A percentile compares a stretch with the other conserved stretches of the same genome.
phyloP scores from a whole-genome alignment of 1,140 invertebrate species.

The Leucophenga varia region DNA sequence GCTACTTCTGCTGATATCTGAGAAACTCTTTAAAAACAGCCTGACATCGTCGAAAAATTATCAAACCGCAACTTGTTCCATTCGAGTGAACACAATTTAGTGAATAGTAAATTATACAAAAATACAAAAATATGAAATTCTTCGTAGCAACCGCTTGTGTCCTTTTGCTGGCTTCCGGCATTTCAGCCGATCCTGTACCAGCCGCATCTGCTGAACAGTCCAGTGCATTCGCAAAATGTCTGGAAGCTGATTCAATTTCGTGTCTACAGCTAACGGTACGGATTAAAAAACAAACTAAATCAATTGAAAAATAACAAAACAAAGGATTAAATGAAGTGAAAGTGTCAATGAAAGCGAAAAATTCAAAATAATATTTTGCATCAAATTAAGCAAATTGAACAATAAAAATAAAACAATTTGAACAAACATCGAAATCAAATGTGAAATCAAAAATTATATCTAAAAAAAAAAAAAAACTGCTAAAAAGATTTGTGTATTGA shows the following conservation, averaged over 20 bases:
- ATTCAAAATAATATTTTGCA: constrained; percentile 10
- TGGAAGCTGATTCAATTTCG: constrained; percentile 67
- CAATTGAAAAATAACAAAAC: neutral
- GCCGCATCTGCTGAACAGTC: constrained; percentile 29
- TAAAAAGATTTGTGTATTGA: constrained; percentile 10
- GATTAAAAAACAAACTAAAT: constrained; percentile 34
- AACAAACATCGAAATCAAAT: constrained; percentile 41
- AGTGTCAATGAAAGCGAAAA: neutral
- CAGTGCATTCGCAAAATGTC: constrained; percentile 58
- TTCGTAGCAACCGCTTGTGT: constrained; percentile 47
- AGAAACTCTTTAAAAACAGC: constrained; percentile 57
- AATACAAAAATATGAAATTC: constrained; percentile 40
- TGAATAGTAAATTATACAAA: neutral
- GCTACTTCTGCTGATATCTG: constrained; percentile 48
- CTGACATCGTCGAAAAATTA: constrained; percentile 55
- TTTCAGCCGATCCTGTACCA: constrained; percentile 49
- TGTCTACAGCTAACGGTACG: constrained; percentile 65
- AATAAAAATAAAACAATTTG: constrained; percentile 11
- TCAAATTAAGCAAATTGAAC: constrained; percentile 16
- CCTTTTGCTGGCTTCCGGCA: constrained; percentile 49
- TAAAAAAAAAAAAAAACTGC: constrained; percentile 2
- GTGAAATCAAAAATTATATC: constrained; percentile 28
- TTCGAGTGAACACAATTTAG: constrained; percentile 56
- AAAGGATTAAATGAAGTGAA: constrained; percentile 31
- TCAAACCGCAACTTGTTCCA: constrained; percentile 58